phyloP scores from a whole-genome alignment of 2,797 vertebrate genomes.

The Phyllotis vaccarum region DNA sequence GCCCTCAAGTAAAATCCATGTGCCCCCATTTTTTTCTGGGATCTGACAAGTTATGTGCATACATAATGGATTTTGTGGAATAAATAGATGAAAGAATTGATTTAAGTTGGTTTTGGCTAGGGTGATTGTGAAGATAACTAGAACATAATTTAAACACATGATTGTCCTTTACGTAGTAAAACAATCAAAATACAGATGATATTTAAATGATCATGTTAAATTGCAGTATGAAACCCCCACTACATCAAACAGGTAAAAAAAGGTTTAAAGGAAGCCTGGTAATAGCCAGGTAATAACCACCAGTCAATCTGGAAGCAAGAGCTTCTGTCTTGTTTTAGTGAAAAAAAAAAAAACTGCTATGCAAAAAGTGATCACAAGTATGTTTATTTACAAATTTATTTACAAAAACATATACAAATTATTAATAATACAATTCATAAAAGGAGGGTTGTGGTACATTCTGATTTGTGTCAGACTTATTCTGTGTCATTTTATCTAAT shows the following conservation, averaged over 20 bases:
- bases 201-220: neutral
- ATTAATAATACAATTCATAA: neutral
- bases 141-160: neutral
- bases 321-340: neutral
- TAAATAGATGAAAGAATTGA: neutral
- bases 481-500: neutral
- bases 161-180: neutral
- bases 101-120: neutral
- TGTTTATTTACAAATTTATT: neutral
- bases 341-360: neutral
- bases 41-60: neutral
- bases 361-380: neutral
- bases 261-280: neutral
- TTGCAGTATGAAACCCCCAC: neutral
- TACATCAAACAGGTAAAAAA: neutral
- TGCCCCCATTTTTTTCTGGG: neutral
- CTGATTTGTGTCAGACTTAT: neutral
- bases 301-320: neutral
- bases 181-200: neutral
- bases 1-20: rapidly evolving
- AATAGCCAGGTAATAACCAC: neutral
- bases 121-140: neutral
- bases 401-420: neutral
- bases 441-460: neutral
- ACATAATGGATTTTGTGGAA: neutral